Percentiles rank a stretch among this genome's conserved stretches.
Conservation (phyloP, 2,797 vertebrate species). For the Neosilurus mollespiculum region DNA sequence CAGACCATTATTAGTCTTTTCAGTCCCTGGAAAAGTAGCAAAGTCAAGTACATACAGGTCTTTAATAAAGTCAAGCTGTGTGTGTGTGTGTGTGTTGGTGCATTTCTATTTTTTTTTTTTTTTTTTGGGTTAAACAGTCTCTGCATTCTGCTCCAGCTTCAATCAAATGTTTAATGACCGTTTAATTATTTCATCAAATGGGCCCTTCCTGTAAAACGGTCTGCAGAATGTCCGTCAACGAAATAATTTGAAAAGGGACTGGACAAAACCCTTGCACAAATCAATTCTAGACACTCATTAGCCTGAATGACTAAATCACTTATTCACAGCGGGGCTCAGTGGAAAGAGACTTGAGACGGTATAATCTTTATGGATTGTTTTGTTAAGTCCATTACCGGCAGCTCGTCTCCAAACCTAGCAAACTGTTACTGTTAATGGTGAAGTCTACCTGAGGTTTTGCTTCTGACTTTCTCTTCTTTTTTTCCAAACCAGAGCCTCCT, state of each 20-base stretch:
- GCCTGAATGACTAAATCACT: conserved; percentile 3
- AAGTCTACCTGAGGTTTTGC: conserved; percentile 43
- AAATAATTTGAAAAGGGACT: conserved; percentile 2
- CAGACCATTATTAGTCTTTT: conserved; percentile 25
- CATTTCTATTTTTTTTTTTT: neutral
- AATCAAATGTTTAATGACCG: conserved; percentile 10
- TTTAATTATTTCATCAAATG: conserved; percentile 29
- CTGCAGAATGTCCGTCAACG: neutral
- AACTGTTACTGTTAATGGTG: neutral
- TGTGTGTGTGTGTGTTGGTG: too few species aligned
- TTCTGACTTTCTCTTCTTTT: conserved; percentile 42
- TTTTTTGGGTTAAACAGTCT: neutral
- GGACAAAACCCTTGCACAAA: conserved; percentile 24
- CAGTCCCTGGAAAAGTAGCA: conserved; percentile 7
- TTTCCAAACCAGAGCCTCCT: neutral
- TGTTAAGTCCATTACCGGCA: conserved; percentile 12
- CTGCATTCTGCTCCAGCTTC: conserved; percentile 1
- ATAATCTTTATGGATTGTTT: conserved; percentile 15
- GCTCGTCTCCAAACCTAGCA: conserved; percentile 4
- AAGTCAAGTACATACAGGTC: neutral
- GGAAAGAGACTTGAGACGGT: neutral
- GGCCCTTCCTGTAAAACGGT: conserved; percentile 3
- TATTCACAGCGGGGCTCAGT: neutral
- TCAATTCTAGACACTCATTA: conserved; percentile 26
- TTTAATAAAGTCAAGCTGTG: conserved; percentile 11